A percentile compares a stretch with the other conserved stretches of the same genome.
These are phyloP conservation scores for Drosophila ustulata DNA, from an alignment of 2,888 invertebrate species.

Conservation along the genomic window DNA sequence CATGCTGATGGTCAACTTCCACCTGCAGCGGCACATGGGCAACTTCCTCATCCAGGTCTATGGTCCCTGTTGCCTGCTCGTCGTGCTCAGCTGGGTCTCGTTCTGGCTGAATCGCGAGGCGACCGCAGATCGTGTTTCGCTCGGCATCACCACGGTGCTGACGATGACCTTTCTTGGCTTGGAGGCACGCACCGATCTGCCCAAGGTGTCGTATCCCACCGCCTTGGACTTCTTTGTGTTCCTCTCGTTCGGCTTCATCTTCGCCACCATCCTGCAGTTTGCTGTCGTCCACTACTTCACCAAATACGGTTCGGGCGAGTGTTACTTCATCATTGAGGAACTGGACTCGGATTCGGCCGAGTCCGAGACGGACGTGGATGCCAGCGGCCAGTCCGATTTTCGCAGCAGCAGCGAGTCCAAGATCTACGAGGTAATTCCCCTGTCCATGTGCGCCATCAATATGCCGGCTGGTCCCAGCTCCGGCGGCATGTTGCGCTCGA, in stretches of 20 bases:
- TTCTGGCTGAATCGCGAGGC: slow-evolving; percentile 95
- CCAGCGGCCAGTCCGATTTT: slow-evolving; percentile 75
- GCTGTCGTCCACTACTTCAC: slow-evolving; percentile 94
- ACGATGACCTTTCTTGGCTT: slow-evolving; percentile 94
- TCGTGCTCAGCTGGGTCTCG: slow-evolving; percentile 95
- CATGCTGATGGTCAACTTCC: slow-evolving; percentile 91
- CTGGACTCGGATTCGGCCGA: slow-evolving; percentile 87
- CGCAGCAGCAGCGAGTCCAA: slow-evolving; percentile 82
- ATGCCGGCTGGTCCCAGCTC: slow-evolving; percentile 66
- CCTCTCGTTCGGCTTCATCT: slow-evolving; percentile 92
- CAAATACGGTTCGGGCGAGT: slow-evolving; percentile 93
- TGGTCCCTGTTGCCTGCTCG: slow-evolving; percentile 92
- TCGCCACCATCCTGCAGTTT: slow-evolving; percentile 93
- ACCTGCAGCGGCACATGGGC: slow-evolving; percentile 93
- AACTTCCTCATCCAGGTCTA: slow-evolving; percentile 95
- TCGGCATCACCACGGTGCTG: slow-evolving; percentile 93
- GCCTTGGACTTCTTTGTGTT: slow-evolving; percentile 94
- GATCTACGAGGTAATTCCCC: slow-evolving; percentile 88
- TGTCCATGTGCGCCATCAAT: slow-evolving; percentile 87
- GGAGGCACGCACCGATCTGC: slow-evolving; percentile 92
- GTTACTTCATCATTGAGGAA: slow-evolving; percentile 89
- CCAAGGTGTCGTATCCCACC: slow-evolving; percentile 94
- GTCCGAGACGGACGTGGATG: slow-evolving; percentile 85
- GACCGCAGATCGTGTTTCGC: slow-evolving; percentile 91
- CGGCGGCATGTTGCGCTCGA: slow-evolving; percentile 60